These are phyloP conservation scores for Octodonta nipae DNA, from an alignment of 2,888 invertebrate species.

Conservation along the genomic window DNA sequence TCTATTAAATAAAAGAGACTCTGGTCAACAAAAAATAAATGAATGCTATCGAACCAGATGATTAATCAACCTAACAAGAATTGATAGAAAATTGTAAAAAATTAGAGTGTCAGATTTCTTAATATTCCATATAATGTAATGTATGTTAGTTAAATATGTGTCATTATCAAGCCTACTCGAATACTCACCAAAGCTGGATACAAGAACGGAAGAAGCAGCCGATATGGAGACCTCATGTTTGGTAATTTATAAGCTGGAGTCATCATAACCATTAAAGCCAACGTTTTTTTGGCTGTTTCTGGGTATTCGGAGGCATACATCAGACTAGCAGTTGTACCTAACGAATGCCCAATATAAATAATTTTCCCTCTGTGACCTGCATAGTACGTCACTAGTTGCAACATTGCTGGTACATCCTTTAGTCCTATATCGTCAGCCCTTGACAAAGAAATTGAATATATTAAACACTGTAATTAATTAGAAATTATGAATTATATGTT, in stretches of 20 bases:
- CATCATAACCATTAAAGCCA: constrained; percentile 40
- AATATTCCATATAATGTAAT: constrained; percentile 2
- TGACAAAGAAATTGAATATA: too few species aligned
- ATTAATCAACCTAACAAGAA: too few species aligned
- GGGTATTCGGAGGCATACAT: constrained; percentile 43
- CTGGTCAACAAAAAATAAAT: too few species aligned
- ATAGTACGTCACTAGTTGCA: constrained; percentile 39
- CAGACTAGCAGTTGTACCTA: constrained; percentile 45
- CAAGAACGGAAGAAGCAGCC: constrained; percentile 47
- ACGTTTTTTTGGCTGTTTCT: constrained; percentile 39
- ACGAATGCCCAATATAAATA: constrained; percentile 46
- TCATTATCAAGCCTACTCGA: not conserved
- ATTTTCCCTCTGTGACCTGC: constrained; percentile 27
- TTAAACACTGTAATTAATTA: too few species aligned
- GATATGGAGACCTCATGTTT: constrained; percentile 46
- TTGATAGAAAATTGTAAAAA: too few species aligned
- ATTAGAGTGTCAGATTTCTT: too few species aligned
- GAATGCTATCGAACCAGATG: too few species aligned
- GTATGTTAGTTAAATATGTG: not conserved
- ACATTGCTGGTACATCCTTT: constrained; percentile 43
- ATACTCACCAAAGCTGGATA: constrained; percentile 21
- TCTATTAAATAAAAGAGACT: too few species aligned
- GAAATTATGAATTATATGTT: too few species aligned
- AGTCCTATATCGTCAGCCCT: constrained; percentile 48
- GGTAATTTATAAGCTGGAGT: constrained; percentile 43